phyloP scores from a whole-genome alignment of 2,888 invertebrate genomes.

The Xestia sexstrigata region DNA sequence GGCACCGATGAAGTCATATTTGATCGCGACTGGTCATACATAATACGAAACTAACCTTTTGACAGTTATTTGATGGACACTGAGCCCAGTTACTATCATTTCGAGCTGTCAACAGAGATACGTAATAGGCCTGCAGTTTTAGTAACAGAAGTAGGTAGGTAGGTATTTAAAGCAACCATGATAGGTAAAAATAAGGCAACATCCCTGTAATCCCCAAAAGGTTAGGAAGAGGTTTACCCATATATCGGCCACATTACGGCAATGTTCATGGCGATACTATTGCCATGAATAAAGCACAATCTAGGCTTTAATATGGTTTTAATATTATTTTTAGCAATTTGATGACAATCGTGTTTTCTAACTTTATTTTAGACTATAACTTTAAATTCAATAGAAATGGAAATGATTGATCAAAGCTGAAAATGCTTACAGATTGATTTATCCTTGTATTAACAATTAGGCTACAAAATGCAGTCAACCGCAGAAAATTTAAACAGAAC shows the following conservation, averaged over 20 bases:
- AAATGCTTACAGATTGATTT: neutral
- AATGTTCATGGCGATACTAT: neutral
- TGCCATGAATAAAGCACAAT: neutral
- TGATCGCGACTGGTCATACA: too few species aligned
- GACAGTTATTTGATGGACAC: too few species aligned
- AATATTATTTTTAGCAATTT: neutral
- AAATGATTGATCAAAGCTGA: neutral
- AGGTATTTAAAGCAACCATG: neutral
- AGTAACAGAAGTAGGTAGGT: neutral
- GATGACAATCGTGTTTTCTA: conserved; percentile 3
- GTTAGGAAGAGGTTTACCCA: neutral
- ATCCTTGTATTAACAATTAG: neutral
- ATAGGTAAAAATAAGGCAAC: neutral
- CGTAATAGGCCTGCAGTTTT: neutral
- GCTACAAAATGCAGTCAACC: conserved; percentile 8
- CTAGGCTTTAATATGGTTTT: neutral
- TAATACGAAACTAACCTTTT: too few species aligned
- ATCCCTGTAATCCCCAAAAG: neutral
- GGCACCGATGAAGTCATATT: too few species aligned
- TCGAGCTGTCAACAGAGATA: too few species aligned
- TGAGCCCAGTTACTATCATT: too few species aligned
- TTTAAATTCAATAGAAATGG: neutral
- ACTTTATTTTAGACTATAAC: neutral
- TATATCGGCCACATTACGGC: neutral
- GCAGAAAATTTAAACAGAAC: conserved; percentile 21